These are phyloP conservation scores for Sorex maritimensis DNA, from an alignment of 2,797 vertebrate genomes.

Conservation along the genomic window DNA sequence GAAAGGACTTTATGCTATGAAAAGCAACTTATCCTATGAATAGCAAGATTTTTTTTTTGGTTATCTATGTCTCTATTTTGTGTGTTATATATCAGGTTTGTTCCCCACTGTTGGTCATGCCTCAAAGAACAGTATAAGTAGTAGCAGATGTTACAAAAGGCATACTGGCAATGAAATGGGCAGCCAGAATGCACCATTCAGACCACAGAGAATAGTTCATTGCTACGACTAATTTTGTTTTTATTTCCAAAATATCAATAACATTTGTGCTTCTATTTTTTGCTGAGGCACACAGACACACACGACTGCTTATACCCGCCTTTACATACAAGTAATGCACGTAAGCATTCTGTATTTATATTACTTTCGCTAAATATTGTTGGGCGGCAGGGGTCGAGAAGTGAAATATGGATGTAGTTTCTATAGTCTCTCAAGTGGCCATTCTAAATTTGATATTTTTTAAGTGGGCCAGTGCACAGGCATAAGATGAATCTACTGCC, in stretches of 20 bases:
- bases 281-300: neutral
- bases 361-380: constrained; percentile 7
- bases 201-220: neutral
- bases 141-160: constrained; percentile 45
- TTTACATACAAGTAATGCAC: neutral
- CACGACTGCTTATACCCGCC: no score
- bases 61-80: neutral
- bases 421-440: constrained; percentile 15
- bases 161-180: neutral
- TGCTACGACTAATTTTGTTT: neutral
- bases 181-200: neutral
- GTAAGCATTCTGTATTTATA: neutral
- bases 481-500: constrained; percentile 62
- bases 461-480: constrained; percentile 14
- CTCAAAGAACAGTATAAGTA: constrained; percentile 29
- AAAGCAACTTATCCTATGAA: neutral
- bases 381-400: no score
- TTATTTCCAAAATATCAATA: constrained; percentile 7
- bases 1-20: neutral
- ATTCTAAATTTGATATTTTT: constrained; percentile 52
- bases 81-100: neutral
- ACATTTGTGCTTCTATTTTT: neutral
- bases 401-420: constrained; percentile 13
- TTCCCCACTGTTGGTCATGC: neutral
- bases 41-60: neutral